Conservation (phyloP, 2,797 vertebrate genomes). For the Thamnophis elegans region DNA sequence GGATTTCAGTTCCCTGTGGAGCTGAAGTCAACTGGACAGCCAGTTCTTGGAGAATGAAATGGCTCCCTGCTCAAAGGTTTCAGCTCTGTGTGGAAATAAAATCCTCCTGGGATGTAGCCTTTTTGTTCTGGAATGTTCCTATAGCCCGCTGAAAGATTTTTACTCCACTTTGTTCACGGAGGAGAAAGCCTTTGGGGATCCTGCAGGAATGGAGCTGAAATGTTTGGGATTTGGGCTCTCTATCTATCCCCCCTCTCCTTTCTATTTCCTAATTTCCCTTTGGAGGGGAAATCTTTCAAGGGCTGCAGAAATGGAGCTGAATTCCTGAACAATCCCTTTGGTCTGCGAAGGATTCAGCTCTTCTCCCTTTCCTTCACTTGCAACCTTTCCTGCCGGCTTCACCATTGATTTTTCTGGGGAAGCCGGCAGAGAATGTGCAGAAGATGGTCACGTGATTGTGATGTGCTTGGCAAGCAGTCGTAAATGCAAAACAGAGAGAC, state of each 20-base stretch:
- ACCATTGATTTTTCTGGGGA: not conserved
- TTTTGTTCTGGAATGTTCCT: not conserved
- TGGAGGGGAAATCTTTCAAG: not conserved
- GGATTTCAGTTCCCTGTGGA: not conserved
- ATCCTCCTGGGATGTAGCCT: not conserved
- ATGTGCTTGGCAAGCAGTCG: not conserved
- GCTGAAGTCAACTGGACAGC: not conserved
- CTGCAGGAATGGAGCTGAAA: not conserved
- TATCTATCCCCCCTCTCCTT: not conserved
- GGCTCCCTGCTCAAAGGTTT: not conserved
- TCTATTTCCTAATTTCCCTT: not conserved
- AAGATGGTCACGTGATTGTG: not conserved
- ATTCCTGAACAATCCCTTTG: not conserved
- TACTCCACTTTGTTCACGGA: not conserved
- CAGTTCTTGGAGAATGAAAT: not conserved
- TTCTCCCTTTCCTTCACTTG: not conserved
- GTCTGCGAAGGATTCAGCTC: not conserved
- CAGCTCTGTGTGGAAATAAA: not conserved
- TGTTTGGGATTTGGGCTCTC: not conserved
- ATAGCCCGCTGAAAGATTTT: not conserved
- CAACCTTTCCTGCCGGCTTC: not conserved
- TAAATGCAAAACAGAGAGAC: not conserved
- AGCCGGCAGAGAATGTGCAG: not conserved
- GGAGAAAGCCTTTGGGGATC: not conserved
- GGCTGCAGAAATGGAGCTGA: not conserved